Evolutionary conservation across 2,797 vertebrate species (phyloP).

Genomic region (Eospalax fontanierii): DNA sequence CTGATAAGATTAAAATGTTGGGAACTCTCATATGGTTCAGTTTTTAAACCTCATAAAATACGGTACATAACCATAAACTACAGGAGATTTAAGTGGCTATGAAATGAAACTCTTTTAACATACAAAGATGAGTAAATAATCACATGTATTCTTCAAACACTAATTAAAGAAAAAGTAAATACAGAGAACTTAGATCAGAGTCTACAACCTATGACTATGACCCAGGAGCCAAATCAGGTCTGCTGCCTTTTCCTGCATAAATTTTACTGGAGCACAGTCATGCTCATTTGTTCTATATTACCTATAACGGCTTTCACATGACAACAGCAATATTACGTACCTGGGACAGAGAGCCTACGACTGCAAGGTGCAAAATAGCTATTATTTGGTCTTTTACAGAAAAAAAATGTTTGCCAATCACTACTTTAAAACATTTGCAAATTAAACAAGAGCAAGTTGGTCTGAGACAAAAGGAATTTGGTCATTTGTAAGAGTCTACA

Average conservation of each 20-base stretch:
- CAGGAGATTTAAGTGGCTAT: not conserved
- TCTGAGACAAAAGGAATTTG: conserved; percentile 10
- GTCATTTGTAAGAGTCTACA: not conserved
- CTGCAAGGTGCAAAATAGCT: conserved; percentile 9
- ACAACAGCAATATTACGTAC: not conserved
- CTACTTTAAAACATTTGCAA: not conserved
- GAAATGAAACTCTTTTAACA: conserved; percentile 44
- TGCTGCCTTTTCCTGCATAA: not conserved
- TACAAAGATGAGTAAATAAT: conserved; percentile 40
- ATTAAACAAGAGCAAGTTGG: conserved; percentile 36
- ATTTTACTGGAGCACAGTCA: conserved; percentile 15
- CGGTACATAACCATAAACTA: conserved; percentile 45
- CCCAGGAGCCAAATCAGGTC: not conserved
- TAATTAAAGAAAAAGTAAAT: conserved; percentile 42
- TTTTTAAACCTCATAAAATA: conserved; percentile 49
- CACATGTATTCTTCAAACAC: conserved; percentile 15
- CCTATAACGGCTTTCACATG: not conserved
- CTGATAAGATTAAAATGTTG: conserved; percentile 22
- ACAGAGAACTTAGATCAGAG: not conserved
- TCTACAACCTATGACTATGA: conserved; percentile 44
- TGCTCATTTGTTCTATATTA: conserved; percentile 20
- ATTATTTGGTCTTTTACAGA: conserved; percentile 2
- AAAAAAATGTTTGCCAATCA: not conserved
- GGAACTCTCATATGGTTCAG: conserved; percentile 44
- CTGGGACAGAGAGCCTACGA: not conserved